phyloP scores from a whole-genome alignment of 2,797 vertebrate genomes.

The Orientallactaga sibirica region DNA sequence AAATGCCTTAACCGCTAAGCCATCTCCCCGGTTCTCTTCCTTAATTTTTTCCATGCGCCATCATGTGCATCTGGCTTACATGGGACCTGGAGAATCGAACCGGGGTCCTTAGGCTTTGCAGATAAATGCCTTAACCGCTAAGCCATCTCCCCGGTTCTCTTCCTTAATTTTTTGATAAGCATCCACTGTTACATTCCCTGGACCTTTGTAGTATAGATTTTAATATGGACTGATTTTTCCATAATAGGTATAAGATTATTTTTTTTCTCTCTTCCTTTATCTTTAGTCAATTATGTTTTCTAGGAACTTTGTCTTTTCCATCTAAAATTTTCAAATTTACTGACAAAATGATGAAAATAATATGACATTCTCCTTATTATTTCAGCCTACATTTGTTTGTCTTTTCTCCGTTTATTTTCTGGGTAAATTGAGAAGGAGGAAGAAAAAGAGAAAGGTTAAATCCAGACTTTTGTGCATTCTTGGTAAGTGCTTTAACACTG shows the following conservation, averaged over 20 bases:
- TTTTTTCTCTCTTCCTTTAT: not conserved
- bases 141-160: too few species aligned
- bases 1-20: too few species aligned
- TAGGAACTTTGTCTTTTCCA: not conserved
- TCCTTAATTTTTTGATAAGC: not conserved
- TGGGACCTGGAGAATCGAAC: too few species aligned
- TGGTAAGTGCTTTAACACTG: too few species aligned
- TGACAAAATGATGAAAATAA: constrained; percentile 30
- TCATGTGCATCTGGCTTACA: too few species aligned
- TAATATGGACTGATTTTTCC: not conserved
- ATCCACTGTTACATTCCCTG: not conserved
- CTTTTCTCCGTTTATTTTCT: not conserved
- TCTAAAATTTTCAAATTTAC: constrained; percentile 20
- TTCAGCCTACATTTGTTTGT: not conserved
- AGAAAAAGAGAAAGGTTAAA: too few species aligned
- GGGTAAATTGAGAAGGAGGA: not conserved
- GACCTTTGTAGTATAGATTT: constrained; percentile 5
- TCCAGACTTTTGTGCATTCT: not conserved
- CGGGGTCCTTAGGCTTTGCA: too few species aligned
- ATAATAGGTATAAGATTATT: not conserved
- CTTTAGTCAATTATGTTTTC: constrained; percentile 1
- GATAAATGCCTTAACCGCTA: too few species aligned
- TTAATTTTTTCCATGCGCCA: not conserved
- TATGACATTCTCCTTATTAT: not conserved
- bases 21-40: too few species aligned